Evolutionary conservation across 1,140 invertebrate genomes (phyloP), one percentile per base, ranked within the genome.

Genomic region (Mycetomoellerius zeteki): DNA sequence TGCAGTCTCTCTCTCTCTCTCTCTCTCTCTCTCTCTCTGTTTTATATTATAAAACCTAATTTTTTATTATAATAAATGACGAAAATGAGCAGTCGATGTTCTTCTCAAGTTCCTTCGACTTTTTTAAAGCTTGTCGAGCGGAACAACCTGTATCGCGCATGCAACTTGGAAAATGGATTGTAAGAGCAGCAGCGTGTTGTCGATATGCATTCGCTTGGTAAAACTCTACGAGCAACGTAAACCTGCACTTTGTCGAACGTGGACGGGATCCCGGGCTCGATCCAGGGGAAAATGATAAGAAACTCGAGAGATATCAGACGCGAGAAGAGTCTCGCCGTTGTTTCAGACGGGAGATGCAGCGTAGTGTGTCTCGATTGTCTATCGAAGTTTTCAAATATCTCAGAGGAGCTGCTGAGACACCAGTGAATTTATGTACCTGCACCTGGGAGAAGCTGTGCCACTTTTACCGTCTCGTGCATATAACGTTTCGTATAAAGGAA

Each of bases 301-400:
- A 62, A 73, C 19, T 73, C 69, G 69, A 60, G 27, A 33, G 80
- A 60, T 30, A 43, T 30, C 64, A 52, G 47, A 27, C 16, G 37
- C 16, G 75, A 65, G 24, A 78, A 64, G 75, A 58, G 52, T 8
- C 54, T 24, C 16, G 14, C 30, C 21, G 50, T 65, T 71, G 77
- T 69, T 71, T 33, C 47, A 47, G 30, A 19, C 21, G 43, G 56
- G 16, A 21, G 30, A 60, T 16, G 37, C 33, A 43, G 21, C 56
- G 47, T 37, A 3, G 30, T 14, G 64, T 47, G 69, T 73, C 80
- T 47, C 80, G 69, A 84, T 84, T 84, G 80, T 84, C 80, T 84
- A 75, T 84, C 69, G 54, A 84, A 84, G 69, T 84, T 84, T 84
- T 84, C 80, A 75, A 84, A 84, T 84, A 84, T 84, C 80, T 73